Percentiles rank a stretch among this genome's conserved stretches.
Evolutionary conservation across 1,140 invertebrate species (phyloP).

Genomic region (Macrocentrus cingulum): DNA sequence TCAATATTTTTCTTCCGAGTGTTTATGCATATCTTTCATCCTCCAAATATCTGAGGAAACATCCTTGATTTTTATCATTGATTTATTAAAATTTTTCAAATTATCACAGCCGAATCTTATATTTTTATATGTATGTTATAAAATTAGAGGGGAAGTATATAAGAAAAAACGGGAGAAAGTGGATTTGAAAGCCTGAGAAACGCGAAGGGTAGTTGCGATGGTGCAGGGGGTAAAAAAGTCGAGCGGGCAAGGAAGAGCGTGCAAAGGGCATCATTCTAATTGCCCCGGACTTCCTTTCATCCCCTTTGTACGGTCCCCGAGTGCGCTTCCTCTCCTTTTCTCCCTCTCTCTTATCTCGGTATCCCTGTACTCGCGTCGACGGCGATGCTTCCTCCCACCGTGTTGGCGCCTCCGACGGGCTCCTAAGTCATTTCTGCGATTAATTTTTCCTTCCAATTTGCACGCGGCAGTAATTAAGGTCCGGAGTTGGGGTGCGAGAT

Average conservation of each 20-base stretch:
- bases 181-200: no score
- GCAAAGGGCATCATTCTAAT: slow-evolving; percentile 30
- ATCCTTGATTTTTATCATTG: no score
- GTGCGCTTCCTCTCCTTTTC: slow-evolving; percentile 36
- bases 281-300: slow-evolving; percentile 26
- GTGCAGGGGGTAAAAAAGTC: neutral
- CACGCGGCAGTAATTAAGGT: slow-evolving; percentile 62
- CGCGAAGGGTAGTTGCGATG: no score
- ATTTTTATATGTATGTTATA: no score
- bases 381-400: slow-evolving; percentile 17
- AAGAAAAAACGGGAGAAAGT: no score
- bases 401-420: slow-evolving; percentile 35
- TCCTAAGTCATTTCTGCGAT: slow-evolving; percentile 62
- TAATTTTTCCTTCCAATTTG: slow-evolving; percentile 63
- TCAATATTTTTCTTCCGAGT: no score
- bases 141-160: no score
- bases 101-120: no score
- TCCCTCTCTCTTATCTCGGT: slow-evolving; percentile 12
- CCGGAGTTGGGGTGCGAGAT: slow-evolving; percentile 35
- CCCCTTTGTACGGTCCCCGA: slow-evolving; percentile 23
- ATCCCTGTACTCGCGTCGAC: neutral
- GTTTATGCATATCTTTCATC: no score
- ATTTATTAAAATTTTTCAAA: no score
- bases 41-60: no score
- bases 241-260: slow-evolving; percentile 30